Conservation (phyloP, 1,140 invertebrate species). For the Pseudomyrmex flavicornis region DNA sequence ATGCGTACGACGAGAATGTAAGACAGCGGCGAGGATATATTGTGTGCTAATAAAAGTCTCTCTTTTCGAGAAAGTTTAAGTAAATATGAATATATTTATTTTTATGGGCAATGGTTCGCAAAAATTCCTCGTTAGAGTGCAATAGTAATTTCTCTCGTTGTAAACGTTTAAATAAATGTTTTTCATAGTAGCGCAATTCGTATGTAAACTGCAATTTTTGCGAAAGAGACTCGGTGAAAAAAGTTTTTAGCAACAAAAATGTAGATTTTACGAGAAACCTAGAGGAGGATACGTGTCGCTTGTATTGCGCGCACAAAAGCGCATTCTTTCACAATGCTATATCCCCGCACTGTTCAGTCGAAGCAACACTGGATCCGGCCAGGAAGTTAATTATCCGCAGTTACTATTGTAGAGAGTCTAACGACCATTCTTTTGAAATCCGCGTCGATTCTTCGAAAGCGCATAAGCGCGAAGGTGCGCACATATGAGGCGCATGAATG, state of each 20-base stretch:
- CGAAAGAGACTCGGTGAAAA: background rate
- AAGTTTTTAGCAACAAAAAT: background rate
- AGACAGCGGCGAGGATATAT: background rate
- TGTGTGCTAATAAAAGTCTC: background rate
- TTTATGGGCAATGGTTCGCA: too few relatives aligned
- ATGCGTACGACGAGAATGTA: background rate
- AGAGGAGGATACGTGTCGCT: background rate
- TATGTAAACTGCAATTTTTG: background rate
- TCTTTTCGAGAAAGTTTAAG: background rate
- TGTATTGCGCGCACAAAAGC: slow-evolving; percentile 21
- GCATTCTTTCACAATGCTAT: slow-evolving; percentile 31
- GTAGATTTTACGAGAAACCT: background rate
- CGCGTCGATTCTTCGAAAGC: slow-evolving; percentile 44
- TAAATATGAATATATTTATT: background rate
- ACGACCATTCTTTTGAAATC: slow-evolving; percentile 53
- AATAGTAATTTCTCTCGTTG: too few relatives aligned
- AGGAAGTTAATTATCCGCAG: slow-evolving; percentile 50
- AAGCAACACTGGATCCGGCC: slow-evolving; percentile 37
- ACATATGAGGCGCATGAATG: background rate
- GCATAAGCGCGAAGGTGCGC: background rate
- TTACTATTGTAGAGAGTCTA: slow-evolving; percentile 44
- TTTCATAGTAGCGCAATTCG: too few relatives aligned
- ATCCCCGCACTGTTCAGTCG: slow-evolving; percentile 1
- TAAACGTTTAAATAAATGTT: too few relatives aligned
- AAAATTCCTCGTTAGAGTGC: background rate